These are phyloP conservation scores for Bhutanitis thaidina DNA, from an alignment of 2,888 invertebrate genomes.

Conservation along the genomic window DNA sequence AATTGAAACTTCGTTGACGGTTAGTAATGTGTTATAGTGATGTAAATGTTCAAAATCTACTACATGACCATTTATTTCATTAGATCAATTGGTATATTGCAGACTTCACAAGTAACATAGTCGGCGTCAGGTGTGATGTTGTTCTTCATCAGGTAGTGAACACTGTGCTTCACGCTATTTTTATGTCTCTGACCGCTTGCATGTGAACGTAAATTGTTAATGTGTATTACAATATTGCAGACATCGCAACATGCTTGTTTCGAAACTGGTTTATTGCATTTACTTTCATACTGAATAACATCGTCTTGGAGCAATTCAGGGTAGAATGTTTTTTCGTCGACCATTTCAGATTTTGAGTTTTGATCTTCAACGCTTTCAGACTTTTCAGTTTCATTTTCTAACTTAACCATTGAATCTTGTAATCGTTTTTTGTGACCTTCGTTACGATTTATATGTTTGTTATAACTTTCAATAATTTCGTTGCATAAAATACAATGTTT, in stretches of 20 bases:
- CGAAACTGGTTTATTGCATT: background rate
- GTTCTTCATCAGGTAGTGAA: background rate
- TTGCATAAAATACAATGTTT: conserved; percentile 11
- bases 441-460: background rate
- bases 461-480: background rate
- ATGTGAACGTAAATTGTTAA: background rate
- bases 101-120: background rate
- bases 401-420: background rate
- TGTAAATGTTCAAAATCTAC: background rate
- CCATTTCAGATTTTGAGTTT: too few species aligned
- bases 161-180: background rate
- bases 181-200: background rate
- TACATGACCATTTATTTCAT: background rate
- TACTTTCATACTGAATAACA: background rate
- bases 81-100: background rate
- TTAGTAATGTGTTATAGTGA: background rate
- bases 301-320: too few species aligned
- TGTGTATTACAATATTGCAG: background rate
- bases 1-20: background rate
- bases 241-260: background rate
- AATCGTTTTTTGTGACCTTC: background rate
- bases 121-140: background rate
- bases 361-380: background rate
- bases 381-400: background rate
- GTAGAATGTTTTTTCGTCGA: too few species aligned